phyloP scores from a whole-genome alignment of 2,888 invertebrate genomes.

The Rotaria socialis region DNA sequence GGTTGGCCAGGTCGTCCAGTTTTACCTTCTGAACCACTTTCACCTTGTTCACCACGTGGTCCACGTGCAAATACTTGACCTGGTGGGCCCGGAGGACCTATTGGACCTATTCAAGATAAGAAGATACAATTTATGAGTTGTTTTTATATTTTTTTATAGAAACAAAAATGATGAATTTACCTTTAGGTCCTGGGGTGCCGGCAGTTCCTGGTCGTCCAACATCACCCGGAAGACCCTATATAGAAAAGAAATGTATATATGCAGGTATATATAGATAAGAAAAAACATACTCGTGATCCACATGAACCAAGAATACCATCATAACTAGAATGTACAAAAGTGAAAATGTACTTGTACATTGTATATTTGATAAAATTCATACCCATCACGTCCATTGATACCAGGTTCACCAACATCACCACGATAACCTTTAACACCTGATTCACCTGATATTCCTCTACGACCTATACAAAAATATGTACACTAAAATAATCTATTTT shows the following conservation, averaged over 20 bases:
- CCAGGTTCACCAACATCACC: slow-evolving; percentile 24
- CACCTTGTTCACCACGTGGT: background rate
- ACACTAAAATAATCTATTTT: too few relatives aligned
- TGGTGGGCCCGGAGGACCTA: background rate
- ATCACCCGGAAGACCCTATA: background rate
- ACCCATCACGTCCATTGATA: slow-evolving; percentile 13
- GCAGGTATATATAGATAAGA: too few relatives aligned
- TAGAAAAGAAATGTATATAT: background rate
- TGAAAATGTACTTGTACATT: background rate
- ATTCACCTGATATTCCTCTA: background rate
- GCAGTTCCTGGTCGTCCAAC: background rate
- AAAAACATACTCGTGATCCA: background rate
- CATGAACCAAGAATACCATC: background rate
- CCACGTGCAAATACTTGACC: background rate
- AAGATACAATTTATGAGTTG: background rate
- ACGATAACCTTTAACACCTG: slow-evolving; percentile 18
- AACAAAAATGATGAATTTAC: background rate
- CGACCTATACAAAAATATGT: background rate
- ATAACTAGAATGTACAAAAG: background rate
- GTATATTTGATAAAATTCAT: background rate
- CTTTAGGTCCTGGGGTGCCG: background rate
- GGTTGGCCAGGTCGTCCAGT: background rate
- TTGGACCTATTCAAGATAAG: background rate
- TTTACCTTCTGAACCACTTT: background rate
- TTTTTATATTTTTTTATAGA: too few relatives aligned